A percentile compares a stretch with the other conserved stretches of the same genome.
Conservation (phyloP, 2,888 invertebrate genomes). For the Folsomia candida region DNA sequence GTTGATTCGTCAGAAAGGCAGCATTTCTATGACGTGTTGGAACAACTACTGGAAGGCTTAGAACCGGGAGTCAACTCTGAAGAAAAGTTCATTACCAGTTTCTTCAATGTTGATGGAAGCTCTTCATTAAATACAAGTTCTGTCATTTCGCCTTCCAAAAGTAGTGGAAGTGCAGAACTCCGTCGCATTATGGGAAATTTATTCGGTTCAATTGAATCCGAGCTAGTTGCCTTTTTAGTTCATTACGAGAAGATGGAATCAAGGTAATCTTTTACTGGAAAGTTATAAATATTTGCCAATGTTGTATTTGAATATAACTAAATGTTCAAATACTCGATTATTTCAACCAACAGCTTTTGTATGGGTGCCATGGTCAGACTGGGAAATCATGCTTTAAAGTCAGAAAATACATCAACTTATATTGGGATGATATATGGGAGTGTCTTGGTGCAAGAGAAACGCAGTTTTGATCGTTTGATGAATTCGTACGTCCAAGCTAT, state of each 20-base stretch:
- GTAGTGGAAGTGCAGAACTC: slow-evolving; percentile 63
- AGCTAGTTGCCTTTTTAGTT: slow-evolving; percentile 79
- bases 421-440: slow-evolving; percentile 83
- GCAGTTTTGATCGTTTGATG: slow-evolving; percentile 89
- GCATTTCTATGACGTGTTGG: slow-evolving; percentile 66
- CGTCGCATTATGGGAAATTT: slow-evolving; percentile 83
- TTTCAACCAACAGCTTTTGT: slow-evolving; percentile 67
- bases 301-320: neutral
- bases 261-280: slow-evolving; percentile 65
- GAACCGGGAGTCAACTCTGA: slow-evolving; percentile 49
- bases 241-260: slow-evolving; percentile 84
- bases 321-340: neutral
- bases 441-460: slow-evolving; percentile 79
- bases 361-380: slow-evolving; percentile 89
- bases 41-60: slow-evolving; percentile 70
- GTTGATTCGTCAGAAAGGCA: slow-evolving; percentile 51
- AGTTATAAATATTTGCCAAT: neutral
- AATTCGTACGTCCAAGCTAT: slow-evolving; percentile 76
- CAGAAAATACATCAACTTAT: slow-evolving; percentile 81
- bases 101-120: slow-evolving; percentile 44
- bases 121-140: slow-evolving; percentile 34
- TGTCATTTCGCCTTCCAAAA: slow-evolving; percentile 44
- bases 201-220: slow-evolving; percentile 82
- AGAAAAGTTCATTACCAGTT: slow-evolving; percentile 46
- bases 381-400: slow-evolving; percentile 88